phyloP scores from a whole-genome alignment of 2,113 vertebrate genomes.

The Oncorhynchus mykiss region DNA sequence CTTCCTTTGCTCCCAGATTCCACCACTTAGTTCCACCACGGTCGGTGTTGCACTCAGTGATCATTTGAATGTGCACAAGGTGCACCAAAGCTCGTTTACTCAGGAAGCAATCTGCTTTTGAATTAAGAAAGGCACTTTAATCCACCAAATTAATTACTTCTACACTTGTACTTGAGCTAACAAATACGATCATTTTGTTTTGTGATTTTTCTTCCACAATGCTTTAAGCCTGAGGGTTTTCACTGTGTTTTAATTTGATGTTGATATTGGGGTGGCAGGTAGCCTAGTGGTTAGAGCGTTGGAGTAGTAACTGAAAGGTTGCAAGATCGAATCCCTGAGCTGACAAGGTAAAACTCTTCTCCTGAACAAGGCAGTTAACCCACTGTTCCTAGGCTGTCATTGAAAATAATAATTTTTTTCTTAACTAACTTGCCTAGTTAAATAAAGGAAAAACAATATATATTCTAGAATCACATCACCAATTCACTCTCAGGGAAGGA shows the following conservation, averaged over 20 bases:
- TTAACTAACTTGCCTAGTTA: too few relatives aligned
- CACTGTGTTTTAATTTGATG: neutral
- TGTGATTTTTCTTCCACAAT: neutral
- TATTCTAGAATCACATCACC: neutral
- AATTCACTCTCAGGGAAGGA: neutral
- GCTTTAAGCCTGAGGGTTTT: constrained; percentile 12
- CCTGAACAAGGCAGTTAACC: too few relatives aligned
- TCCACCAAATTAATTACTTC: constrained; percentile 49
- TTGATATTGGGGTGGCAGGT: too few relatives aligned
- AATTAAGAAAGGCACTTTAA: constrained; percentile 25
- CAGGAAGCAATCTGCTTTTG: constrained; percentile 11
- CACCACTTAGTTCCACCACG: neutral
- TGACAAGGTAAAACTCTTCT: too few relatives aligned
- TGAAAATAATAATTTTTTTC: too few relatives aligned
- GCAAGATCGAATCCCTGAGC: too few relatives aligned
- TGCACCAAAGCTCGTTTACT: constrained; percentile 23
- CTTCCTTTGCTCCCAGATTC: constrained; percentile 11
- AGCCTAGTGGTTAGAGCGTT: too few relatives aligned
- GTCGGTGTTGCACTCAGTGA: constrained; percentile 10
- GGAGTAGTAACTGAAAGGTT: too few relatives aligned
- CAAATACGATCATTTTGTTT: neutral
- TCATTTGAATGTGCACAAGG: constrained; percentile 16
- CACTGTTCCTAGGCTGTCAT: too few relatives aligned
- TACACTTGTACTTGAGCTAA: constrained; percentile 9
- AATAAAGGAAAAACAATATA: too few relatives aligned